These are phyloP conservation scores for Pocota personata DNA, from an alignment of 2,888 invertebrate genomes.

Conservation along the genomic window DNA sequence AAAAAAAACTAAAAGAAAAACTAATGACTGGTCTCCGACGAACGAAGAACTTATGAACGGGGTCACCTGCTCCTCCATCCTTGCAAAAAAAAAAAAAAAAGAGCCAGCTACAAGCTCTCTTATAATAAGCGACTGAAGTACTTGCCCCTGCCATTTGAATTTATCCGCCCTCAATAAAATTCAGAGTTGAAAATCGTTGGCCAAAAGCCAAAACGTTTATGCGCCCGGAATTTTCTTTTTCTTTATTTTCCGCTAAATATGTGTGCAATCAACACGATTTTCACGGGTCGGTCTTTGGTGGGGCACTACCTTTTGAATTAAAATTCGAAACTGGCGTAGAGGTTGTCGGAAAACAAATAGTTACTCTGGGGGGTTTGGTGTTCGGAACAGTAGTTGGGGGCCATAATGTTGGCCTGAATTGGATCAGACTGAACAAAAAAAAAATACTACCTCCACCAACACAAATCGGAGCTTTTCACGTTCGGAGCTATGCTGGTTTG, in stretches of 20 bases:
- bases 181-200: conserved; percentile 63
- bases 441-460: background rate
- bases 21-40: conserved; percentile 24
- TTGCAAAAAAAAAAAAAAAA: no score
- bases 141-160: conserved; percentile 62
- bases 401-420: conserved; percentile 20
- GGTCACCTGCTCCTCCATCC: conserved; percentile 40
- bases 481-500: background rate
- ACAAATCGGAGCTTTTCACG: conserved; percentile 31
- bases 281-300: conserved; percentile 18
- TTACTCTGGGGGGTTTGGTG: background rate
- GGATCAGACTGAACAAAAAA: conserved; percentile 12
- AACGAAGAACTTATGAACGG: conserved; percentile 20
- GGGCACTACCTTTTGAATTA: conserved; percentile 24
- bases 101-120: background rate
- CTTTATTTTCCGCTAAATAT: conserved; percentile 53
- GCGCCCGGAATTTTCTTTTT: conserved; percentile 28
- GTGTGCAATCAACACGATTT: conserved; percentile 66
- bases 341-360: conserved; percentile 38
- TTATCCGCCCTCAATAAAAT: conserved; percentile 69
- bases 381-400: background rate
- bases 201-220: conserved; percentile 71
- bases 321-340: conserved; percentile 30
- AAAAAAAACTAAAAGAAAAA: background rate
- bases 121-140: conserved; percentile 50